Conservation (phyloP, 2,797 vertebrate genomes). For the Hippoglossus hippoglossus region DNA sequence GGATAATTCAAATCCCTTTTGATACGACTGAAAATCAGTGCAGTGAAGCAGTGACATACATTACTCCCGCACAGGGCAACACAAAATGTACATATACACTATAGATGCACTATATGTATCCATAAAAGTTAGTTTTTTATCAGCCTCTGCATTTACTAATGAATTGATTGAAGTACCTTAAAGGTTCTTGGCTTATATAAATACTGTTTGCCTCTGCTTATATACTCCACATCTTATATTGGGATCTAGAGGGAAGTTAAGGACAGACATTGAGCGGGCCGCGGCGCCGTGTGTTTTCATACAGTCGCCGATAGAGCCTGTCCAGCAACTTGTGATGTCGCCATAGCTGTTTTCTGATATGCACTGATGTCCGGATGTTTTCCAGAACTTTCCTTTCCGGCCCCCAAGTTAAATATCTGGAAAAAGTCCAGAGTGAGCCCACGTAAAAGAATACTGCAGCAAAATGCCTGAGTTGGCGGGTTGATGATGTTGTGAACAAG, state of each 20-base stretch:
- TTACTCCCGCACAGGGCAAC: slow-evolving; percentile 2
- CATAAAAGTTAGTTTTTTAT: too few species aligned
- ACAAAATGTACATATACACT: not conserved
- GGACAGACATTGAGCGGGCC: not conserved
- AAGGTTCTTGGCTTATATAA: not conserved
- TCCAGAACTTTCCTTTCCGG: too few species aligned
- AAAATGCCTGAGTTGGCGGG: too few species aligned
- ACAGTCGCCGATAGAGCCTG: not conserved
- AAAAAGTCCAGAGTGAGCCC: not conserved
- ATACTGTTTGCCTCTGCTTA: not conserved
- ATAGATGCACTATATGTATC: too few species aligned
- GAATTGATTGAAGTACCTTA: not conserved
- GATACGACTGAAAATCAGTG: not conserved
- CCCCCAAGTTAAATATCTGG: too few species aligned
- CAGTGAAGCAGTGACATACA: not conserved
- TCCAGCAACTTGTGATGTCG: not conserved
- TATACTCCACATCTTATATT: not conserved
- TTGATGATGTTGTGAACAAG: too few species aligned
- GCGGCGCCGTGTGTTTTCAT: slow-evolving; percentile 1
- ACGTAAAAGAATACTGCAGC: not conserved
- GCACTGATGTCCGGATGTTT: too few species aligned
- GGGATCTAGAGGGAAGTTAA: not conserved
- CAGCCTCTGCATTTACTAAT: not conserved
- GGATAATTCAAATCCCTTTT: not conserved
- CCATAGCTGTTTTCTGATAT: too few species aligned